Percentiles rank a stretch among this genome's conserved stretches.
Conservation (phyloP, 2,888 invertebrate genomes). For the Acleris laterana region DNA sequence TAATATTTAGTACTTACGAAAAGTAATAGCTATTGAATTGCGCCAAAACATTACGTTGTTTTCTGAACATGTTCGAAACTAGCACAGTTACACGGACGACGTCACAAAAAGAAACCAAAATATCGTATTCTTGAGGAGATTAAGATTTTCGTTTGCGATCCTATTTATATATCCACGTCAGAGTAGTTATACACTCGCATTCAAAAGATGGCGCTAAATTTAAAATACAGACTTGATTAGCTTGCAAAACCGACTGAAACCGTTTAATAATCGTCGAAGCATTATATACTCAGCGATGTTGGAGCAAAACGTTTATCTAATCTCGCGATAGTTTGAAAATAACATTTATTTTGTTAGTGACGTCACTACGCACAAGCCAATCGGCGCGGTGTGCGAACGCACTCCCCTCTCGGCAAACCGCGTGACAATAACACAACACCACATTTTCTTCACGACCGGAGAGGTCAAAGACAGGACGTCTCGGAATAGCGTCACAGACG, state of each 20-base stretch:
- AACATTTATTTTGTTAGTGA: constrained; percentile 58
- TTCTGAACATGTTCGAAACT: constrained; percentile 62
- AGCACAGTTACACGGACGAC: constrained; percentile 16
- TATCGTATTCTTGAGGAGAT: constrained; percentile 35
- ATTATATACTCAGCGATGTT: constrained; percentile 60
- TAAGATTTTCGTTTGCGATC: constrained; percentile 43
- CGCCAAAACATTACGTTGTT: constrained; percentile 61
- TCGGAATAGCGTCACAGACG: constrained; percentile 46
- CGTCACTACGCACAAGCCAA: constrained; percentile 67
- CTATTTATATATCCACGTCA: constrained; percentile 52
- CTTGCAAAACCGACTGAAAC: constrained; percentile 46
- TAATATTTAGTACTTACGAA: constrained; percentile 59
- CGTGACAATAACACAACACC: constrained; percentile 50
- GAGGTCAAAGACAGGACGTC: constrained; percentile 65
- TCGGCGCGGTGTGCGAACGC: constrained; percentile 54
- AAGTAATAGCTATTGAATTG: constrained; percentile 64
- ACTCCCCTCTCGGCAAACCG: constrained; percentile 68
- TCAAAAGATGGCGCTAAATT: constrained; percentile 45
- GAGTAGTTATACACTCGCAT: constrained; percentile 36
- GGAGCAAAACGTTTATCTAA: constrained; percentile 57
- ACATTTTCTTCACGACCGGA: constrained; percentile 38
- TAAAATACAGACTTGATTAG: constrained; percentile 42
- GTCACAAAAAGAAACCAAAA: constrained; percentile 12
- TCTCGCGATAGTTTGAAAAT: constrained; percentile 68
- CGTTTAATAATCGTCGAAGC: constrained; percentile 42